Evolutionary conservation across 2,113 vertebrate species (phyloP).

Genomic region (Bubalus kerabau): DNA sequence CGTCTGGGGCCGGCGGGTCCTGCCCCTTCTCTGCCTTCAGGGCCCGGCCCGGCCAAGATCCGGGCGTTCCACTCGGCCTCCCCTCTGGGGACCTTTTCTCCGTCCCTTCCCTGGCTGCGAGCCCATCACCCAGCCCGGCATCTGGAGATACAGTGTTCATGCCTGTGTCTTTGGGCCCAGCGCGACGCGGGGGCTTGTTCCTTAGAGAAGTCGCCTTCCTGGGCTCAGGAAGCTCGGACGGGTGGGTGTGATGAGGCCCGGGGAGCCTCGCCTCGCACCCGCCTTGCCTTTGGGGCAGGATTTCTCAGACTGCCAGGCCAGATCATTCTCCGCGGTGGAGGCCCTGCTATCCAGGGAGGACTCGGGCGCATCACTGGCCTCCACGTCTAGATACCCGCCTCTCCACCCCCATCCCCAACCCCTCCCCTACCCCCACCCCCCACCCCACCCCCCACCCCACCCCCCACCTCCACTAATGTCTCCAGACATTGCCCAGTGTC

Average conservation of each 20-base stretch:
- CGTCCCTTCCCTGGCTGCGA: accelerated
- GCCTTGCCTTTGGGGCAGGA: too few species aligned
- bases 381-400: not conserved
- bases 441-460: too few species aligned
- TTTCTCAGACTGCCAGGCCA: not conserved
- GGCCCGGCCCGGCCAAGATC: accelerated
- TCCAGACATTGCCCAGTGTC: not conserved
- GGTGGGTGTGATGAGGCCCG: not conserved
- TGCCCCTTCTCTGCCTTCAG: not conserved
- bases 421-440: too few species aligned
- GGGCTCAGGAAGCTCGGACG: accelerated
- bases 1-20: not conserved
- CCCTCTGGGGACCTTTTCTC: not conserved
- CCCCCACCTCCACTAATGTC: not conserved
- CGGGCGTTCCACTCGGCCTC: not conserved
- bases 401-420: not conserved
- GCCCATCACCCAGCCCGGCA: accelerated
- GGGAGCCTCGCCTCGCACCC: not conserved
- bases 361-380: not conserved
- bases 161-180: too few species aligned
- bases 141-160: accelerated
- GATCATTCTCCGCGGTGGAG: not conserved
- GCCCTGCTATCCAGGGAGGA: not conserved
- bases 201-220: not conserved
- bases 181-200: accelerated